Evolutionary conservation across 2,797 vertebrate genomes (phyloP).

Genomic region (Enteromius viviparus): DNA sequence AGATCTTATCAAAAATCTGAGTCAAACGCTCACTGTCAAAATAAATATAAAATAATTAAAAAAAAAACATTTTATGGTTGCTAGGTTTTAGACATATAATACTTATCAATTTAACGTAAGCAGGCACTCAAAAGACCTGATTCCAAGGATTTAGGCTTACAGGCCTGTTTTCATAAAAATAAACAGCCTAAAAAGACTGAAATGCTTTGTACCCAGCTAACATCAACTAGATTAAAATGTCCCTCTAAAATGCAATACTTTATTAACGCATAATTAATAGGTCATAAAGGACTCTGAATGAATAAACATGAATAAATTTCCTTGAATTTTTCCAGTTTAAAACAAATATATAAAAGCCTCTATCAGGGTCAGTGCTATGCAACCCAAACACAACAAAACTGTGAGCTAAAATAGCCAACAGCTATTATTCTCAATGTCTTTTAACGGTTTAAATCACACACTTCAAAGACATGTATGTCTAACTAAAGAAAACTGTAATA

Average conservation of each 20-base stretch:
- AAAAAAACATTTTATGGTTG: too few relatives aligned
- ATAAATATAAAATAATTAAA: too few relatives aligned
- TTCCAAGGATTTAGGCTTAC: not conserved
- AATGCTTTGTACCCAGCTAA: not conserved
- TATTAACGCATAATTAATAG: not conserved
- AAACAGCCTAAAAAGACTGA: not conserved
- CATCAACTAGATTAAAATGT: not conserved
- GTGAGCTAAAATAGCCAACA: not conserved
- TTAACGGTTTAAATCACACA: not conserved
- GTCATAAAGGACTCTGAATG: not conserved
- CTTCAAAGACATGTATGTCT: not conserved
- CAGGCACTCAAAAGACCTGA: not conserved
- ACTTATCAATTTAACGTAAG: not conserved
- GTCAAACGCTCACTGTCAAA: not conserved
- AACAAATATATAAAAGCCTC: not conserved
- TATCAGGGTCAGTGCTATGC: not conserved
- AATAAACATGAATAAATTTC: not conserved
- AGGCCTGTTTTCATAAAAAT: not conserved
- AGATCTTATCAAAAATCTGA: not conserved
- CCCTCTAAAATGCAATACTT: not conserved
- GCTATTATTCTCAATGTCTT: not conserved
- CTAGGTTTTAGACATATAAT: not conserved
- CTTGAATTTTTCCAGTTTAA: not conserved
- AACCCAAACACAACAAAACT: slow-evolving; percentile 9
- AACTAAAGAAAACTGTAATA: not conserved